phyloP scores from a whole-genome alignment of 2,888 invertebrate species.

The Cosmorhoe ocellata region DNA sequence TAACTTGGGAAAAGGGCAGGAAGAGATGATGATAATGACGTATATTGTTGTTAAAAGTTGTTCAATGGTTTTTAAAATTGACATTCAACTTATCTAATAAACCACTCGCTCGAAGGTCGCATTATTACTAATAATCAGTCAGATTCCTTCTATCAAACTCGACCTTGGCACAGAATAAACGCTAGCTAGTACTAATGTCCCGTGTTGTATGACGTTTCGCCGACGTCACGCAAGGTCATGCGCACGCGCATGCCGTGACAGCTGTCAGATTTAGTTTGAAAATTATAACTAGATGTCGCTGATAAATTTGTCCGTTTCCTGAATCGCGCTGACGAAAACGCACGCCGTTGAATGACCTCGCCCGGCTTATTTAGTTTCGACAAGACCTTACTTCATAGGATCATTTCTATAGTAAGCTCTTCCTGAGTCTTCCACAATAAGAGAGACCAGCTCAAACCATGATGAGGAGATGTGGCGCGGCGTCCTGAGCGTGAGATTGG shows the following conservation, averaged over 20 bases:
- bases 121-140: not conserved
- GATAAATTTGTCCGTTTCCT: slow-evolving; percentile 2
- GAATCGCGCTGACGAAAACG: slow-evolving; percentile 25
- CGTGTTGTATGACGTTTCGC: not conserved
- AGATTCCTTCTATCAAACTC: not conserved
- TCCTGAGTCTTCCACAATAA: slow-evolving; percentile 32
- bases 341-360: not conserved
- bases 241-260: slow-evolving; percentile 4
- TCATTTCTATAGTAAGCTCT: slow-evolving; percentile 43
- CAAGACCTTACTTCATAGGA: slow-evolving; percentile 43
- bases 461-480: slow-evolving; percentile 44
- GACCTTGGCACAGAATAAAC: not conserved
- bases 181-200: not conserved
- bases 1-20: not conserved
- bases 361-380: not conserved
- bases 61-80: no score
- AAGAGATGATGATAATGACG: no score
- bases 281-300: slow-evolving; percentile 11
- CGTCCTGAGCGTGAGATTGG: slow-evolving; percentile 40
- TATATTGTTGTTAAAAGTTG: no score
- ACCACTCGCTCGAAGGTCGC: no score
- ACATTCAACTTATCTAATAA: no score
- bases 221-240: slow-evolving; percentile 13
- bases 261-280: not conserved
- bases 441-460: slow-evolving; percentile 34